Conservation (phyloP, 1,140 invertebrate genomes). For the Calycopis cecrops region DNA sequence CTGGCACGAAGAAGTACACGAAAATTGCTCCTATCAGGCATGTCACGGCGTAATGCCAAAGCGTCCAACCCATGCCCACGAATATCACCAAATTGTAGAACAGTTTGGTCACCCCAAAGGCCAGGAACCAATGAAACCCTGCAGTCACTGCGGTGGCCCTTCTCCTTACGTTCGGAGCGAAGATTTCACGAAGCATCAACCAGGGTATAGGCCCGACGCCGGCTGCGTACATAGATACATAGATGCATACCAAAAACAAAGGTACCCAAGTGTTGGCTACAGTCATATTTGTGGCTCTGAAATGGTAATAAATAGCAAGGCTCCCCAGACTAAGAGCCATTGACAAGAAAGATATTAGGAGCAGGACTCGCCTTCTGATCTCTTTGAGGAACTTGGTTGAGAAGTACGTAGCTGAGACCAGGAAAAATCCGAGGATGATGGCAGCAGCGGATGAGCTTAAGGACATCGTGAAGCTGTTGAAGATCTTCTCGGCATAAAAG, state of each 20-base stretch:
- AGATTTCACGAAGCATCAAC: conserved; percentile 80
- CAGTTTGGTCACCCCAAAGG: conserved; percentile 81
- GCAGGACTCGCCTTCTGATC: conserved; percentile 81
- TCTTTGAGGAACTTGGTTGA: conserved; percentile 84
- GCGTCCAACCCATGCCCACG: conserved; percentile 76
- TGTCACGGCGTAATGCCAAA: conserved; percentile 82
- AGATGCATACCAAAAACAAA: conserved; percentile 55
- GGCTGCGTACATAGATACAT: conserved; percentile 60
- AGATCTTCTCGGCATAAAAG: conserved; percentile 84
- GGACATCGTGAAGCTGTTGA: conserved; percentile 72
- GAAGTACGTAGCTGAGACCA: conserved; percentile 82
- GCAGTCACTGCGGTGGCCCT: conserved; percentile 78
- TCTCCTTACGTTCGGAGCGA: conserved; percentile 80
- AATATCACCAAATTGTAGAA: conserved; percentile 76
- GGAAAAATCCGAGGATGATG: conserved; percentile 82
- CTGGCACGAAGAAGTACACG: conserved; percentile 82
- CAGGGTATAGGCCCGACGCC: conserved; percentile 80
- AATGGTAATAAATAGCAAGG: conserved; percentile 79
- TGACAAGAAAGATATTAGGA: conserved; percentile 77
- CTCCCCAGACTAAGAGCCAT: conserved; percentile 78
- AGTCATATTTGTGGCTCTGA: conserved; percentile 55
- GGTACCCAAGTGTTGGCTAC: conserved; percentile 56
- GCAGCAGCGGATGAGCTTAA: conserved; percentile 70
- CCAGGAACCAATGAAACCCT: conserved; percentile 81
- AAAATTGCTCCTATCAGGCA: conserved; percentile 80